Evolutionary conservation across 2,888 invertebrate species (phyloP).

Genomic region (Saturnia pavonia): DNA sequence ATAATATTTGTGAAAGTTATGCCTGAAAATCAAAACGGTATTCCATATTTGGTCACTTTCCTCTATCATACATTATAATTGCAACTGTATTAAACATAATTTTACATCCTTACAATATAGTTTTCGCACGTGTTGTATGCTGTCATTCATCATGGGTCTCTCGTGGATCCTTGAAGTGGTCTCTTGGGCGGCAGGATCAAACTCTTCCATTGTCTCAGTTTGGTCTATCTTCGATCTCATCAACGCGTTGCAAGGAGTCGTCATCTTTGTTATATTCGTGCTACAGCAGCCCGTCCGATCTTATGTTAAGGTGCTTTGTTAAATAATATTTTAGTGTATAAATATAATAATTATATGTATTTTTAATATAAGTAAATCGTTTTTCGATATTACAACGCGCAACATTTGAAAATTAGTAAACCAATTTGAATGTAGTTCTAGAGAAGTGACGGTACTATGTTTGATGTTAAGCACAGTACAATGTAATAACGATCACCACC

Average conservation of each 20-base stretch:
- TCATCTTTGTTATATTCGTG: slow-evolving; percentile 85
- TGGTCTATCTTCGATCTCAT: slow-evolving; percentile 86
- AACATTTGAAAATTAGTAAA: not conserved
- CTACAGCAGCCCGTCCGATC: slow-evolving; percentile 71
- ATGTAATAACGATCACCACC: too few relatives aligned
- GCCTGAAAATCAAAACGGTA: too few relatives aligned
- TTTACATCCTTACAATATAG: slow-evolving; percentile 48
- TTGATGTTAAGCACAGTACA: too few relatives aligned
- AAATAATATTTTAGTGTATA: not conserved
- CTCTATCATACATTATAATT: not conserved
- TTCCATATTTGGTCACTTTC: too few relatives aligned
- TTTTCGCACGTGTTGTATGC: slow-evolving; percentile 80
- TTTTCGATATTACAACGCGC: not conserved
- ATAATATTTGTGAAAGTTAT: too few relatives aligned
- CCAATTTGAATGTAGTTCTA: not conserved
- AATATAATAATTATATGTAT: not conserved
- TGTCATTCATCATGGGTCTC: slow-evolving; percentile 85
- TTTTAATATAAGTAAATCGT: not conserved
- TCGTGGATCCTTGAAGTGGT: slow-evolving; percentile 88
- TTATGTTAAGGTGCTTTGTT: slow-evolving; percentile 56
- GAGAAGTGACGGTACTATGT: too few relatives aligned
- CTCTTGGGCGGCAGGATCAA: slow-evolving; percentile 83
- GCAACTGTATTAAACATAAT: not conserved
- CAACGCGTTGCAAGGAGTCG: slow-evolving; percentile 86
- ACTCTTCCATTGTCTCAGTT: slow-evolving; percentile 68